Evolutionary conservation across 2,888 invertebrate species (phyloP).

Genomic region (Acleris literana): DNA sequence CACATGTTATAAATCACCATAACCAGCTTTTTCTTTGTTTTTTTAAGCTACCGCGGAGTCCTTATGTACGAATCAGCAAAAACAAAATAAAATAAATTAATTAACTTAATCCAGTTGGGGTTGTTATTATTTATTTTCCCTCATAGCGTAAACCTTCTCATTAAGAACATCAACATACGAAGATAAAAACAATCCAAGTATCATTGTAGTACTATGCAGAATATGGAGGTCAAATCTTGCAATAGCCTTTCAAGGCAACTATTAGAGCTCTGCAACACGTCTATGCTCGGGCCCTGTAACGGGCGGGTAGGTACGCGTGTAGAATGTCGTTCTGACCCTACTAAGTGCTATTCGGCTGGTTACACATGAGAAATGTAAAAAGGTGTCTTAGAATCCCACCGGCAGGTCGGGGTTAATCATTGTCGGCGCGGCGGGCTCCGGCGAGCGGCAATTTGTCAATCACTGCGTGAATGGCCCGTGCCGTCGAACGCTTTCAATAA

Average conservation of each 20-base stretch:
- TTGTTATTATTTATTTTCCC: not conserved
- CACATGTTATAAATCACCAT: not conserved
- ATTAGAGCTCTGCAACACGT: conserved; percentile 13
- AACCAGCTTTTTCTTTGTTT: too few species aligned
- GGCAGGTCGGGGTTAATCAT: conserved; percentile 56
- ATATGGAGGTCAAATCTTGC: conserved; percentile 25
- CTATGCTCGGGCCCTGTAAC: conserved; percentile 13
- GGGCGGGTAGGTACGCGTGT: conserved; percentile 11
- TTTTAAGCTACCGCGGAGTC: too few species aligned
- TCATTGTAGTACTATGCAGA: conserved; percentile 26
- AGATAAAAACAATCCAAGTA: not conserved
- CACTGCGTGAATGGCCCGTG: conserved; percentile 64
- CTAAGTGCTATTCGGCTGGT: conserved; percentile 32
- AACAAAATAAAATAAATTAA: too few species aligned
- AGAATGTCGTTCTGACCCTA: conserved; percentile 16
- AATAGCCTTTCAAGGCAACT: conserved; percentile 29
- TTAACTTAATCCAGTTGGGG: too few species aligned
- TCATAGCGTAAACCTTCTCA: too few species aligned
- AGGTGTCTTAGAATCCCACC: conserved; percentile 25
- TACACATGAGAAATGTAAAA: conserved; percentile 34
- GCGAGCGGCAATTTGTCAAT: conserved; percentile 78
- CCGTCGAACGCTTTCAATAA: conserved; percentile 62
- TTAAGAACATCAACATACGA: too few species aligned
- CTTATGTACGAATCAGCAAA: too few species aligned
- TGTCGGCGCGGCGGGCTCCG: conserved; percentile 56